A percentile compares a stretch with the other conserved stretches of the same genome.
These are phyloP conservation scores for Actenoides hombroni DNA, from an alignment of 2,113 vertebrate species.

Conservation along the genomic window DNA sequence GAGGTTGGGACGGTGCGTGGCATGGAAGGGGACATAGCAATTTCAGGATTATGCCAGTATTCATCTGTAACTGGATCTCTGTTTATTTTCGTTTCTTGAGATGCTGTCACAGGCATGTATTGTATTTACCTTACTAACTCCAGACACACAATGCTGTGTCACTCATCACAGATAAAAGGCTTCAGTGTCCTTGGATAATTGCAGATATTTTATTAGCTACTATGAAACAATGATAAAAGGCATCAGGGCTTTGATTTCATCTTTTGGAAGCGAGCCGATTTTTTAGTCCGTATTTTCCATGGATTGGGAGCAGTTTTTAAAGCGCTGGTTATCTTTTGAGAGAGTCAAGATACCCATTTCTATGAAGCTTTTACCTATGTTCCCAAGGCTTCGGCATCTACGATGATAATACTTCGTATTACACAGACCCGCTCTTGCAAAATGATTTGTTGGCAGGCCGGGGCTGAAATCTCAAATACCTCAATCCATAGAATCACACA, in stretches of 20 bases:
- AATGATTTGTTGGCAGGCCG: neutral
- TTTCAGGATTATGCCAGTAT: constrained; percentile 20
- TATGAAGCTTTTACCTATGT: neutral
- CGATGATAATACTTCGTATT: neutral
- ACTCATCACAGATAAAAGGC: constrained; percentile 66
- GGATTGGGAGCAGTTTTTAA: constrained; percentile 9
- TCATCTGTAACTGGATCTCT: constrained; percentile 10
- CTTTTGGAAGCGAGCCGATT: constrained; percentile 53
- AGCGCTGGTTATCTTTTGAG: constrained; percentile 55
- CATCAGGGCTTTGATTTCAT: constrained; percentile 69
- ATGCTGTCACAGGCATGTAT: constrained; percentile 20
- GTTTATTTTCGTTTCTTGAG: constrained; percentile 45
- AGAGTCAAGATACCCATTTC: constrained; percentile 46
- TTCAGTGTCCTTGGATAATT: constrained; percentile 67
- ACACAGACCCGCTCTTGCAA: neutral
- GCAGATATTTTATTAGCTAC: constrained; percentile 62
- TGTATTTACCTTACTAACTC: constrained; percentile 42
- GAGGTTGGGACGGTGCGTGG: neutral
- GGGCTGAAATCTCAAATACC: neutral
- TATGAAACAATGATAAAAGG: constrained; percentile 71
- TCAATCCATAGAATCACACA: neutral
- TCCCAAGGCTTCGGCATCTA: neutral
- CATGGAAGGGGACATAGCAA: neutral
- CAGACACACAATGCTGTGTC: constrained; percentile 59
- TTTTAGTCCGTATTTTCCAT: constrained; percentile 70